Conservation (phyloP, 2,113 vertebrate species). For the Eubucco bourcierii region DNA sequence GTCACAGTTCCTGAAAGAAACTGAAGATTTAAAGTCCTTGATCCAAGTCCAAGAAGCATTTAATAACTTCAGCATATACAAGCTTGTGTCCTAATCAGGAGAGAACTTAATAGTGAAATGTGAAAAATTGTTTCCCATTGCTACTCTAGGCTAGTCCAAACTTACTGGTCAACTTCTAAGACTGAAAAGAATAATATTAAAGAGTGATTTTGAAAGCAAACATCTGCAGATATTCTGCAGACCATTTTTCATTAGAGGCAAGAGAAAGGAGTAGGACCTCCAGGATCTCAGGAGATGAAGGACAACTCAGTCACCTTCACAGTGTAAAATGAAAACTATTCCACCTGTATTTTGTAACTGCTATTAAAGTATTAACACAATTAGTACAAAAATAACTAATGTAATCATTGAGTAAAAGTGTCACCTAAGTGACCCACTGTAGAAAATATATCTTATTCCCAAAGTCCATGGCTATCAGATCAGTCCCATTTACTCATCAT, state of each 20-base stretch:
- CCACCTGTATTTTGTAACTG: neutral
- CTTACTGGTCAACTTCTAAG: neutral
- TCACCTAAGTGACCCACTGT: neutral
- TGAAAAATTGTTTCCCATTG: neutral
- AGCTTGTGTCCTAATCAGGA: neutral
- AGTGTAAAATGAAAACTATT: neutral
- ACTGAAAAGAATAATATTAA: neutral
- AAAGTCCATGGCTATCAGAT: neutral
- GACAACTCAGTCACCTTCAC: neutral
- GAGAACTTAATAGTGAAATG: neutral
- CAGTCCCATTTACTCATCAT: neutral
- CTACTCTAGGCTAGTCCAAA: neutral
- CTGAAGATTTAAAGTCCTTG: neutral
- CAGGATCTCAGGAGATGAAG: neutral
- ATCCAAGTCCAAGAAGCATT: neutral
- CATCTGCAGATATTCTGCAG: neutral
- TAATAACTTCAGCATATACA: neutral
- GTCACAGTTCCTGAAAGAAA: constrained; percentile 9
- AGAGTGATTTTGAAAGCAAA: neutral
- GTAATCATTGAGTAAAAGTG: neutral
- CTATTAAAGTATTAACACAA: neutral
- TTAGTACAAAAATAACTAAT: neutral
- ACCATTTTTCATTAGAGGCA: neutral
- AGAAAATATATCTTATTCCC: neutral
- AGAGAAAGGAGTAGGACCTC: neutral